Conservation (phyloP, 1,140 invertebrate species). For the Cherax destructor region DNA sequence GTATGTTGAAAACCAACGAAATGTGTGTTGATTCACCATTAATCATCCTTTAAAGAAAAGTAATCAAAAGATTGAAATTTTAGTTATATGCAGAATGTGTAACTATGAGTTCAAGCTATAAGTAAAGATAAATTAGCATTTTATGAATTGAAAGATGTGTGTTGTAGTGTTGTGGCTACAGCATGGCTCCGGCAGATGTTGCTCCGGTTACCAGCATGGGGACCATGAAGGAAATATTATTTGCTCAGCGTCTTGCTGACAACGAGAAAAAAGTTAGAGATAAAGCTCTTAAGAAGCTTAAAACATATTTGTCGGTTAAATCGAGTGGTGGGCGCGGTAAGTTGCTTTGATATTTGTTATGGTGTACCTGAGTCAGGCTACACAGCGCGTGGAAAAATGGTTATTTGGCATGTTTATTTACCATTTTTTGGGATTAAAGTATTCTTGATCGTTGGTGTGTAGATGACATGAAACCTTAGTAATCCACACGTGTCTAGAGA, state of each 20-base stretch:
- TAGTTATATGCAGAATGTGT: not conserved
- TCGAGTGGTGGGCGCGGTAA: constrained; percentile 23
- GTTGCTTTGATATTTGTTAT: too few species aligned
- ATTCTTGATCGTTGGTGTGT: too few species aligned
- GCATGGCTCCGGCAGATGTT: not conserved
- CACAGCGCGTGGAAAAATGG: too few species aligned
- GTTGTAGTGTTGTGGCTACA: not conserved
- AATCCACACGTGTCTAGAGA: too few species aligned
- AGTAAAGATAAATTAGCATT: not conserved
- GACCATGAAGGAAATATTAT: constrained; percentile 75
- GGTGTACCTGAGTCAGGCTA: too few species aligned
- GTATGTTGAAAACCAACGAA: not conserved
- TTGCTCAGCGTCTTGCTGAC: constrained; percentile 74
- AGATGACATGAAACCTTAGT: too few species aligned
- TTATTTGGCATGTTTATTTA: too few species aligned
- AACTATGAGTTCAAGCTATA: not conserved
- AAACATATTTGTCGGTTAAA: constrained; percentile 40
- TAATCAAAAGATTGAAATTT: not conserved
- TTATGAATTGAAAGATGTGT: not conserved
- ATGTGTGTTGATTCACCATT: not conserved
- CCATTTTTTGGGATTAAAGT: too few species aligned
- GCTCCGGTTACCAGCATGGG: not conserved
- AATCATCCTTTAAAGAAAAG: not conserved
- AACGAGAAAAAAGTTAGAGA: constrained; percentile 44
- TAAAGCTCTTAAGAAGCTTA: constrained; percentile 35